Evolutionary conservation across 2,888 invertebrate genomes (phyloP).

Genomic region (Phortica magna): DNA sequence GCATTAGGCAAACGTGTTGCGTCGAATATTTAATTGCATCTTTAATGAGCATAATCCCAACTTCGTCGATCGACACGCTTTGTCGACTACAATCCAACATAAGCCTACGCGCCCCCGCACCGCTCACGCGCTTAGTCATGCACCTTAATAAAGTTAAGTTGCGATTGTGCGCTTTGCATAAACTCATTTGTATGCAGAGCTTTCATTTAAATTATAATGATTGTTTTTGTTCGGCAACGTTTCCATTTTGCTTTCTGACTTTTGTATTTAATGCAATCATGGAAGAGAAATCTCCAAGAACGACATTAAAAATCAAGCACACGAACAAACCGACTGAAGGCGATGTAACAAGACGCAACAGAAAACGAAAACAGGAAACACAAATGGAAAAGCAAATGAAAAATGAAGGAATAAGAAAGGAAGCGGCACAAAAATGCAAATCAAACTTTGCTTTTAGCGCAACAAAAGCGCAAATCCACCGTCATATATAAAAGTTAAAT

Average conservation of each 20-base stretch:
- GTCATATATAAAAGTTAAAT: constrained; percentile 65
- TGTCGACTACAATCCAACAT: too few relatives aligned
- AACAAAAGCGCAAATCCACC: constrained; percentile 47
- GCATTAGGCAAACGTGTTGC: not conserved
- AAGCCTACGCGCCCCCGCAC: too few relatives aligned
- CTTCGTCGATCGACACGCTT: too few relatives aligned
- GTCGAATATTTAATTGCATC: not conserved
- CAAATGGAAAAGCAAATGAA: not conserved
- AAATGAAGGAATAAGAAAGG: constrained; percentile 25
- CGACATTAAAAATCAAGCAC: constrained; percentile 50
- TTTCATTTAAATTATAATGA: constrained; percentile 26
- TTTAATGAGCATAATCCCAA: not conserved
- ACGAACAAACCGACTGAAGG: constrained; percentile 32
- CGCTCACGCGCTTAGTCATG: not conserved
- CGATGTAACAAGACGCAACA: not conserved
- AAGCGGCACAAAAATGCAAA: constrained; percentile 17
- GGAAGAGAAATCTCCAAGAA: constrained; percentile 50
- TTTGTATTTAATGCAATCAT: not conserved
- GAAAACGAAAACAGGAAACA: not conserved
- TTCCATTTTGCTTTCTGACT: not conserved
- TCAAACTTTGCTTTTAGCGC: constrained; percentile 26
- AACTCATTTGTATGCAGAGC: constrained; percentile 24
- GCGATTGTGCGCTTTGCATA: not conserved
- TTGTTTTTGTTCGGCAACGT: not conserved
- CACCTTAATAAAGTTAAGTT: not conserved